These are phyloP conservation scores for Tipula unca DNA, from an alignment of 2,888 invertebrate species.

Conservation along the genomic window DNA sequence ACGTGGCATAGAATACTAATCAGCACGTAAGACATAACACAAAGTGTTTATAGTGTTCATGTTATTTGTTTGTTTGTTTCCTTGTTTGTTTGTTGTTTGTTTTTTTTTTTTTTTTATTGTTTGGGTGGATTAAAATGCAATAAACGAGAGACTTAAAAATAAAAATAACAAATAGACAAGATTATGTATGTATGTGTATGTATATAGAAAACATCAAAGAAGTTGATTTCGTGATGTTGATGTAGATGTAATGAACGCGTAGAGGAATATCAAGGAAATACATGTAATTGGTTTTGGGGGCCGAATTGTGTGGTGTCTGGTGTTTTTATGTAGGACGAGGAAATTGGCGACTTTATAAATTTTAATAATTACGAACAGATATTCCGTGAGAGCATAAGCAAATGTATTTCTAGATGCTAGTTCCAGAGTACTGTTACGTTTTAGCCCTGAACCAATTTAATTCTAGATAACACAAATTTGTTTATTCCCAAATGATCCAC, in stretches of 20 bases:
- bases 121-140: slow-evolving; percentile 14
- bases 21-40: neutral
- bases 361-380: too few relatives aligned
- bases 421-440: too few relatives aligned
- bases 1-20: neutral
- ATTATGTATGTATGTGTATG: neutral
- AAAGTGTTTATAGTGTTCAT: neutral
- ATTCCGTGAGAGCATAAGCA: too few relatives aligned
- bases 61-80: neutral
- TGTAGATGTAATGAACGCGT: neutral
- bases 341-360: neutral
- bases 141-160: neutral
- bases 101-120: neutral
- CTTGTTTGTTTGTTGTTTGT: neutral
- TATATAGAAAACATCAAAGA: neutral
- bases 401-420: too few relatives aligned
- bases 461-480: too few relatives aligned
- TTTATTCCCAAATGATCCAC: too few relatives aligned
- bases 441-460: too few relatives aligned
- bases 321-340: neutral
- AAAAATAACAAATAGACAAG: neutral
- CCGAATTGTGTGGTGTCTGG: neutral
- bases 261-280: neutral
- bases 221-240: neutral
- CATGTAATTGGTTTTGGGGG: neutral